phyloP scores from a whole-genome alignment of 1,140 invertebrate genomes.

The Zaprionus tsacasi region DNA sequence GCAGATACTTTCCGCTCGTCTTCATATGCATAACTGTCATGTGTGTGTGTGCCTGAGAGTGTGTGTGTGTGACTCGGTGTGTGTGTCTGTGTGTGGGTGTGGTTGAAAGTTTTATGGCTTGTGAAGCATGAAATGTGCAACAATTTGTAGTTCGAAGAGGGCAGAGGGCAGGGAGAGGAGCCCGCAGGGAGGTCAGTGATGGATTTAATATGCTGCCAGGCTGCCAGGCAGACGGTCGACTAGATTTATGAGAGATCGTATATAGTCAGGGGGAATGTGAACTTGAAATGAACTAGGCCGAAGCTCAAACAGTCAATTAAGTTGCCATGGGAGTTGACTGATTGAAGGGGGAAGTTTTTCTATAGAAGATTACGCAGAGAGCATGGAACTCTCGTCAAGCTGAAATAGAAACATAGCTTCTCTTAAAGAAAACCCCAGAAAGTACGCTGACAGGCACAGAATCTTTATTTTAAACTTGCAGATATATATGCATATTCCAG shows the following conservation, averaged over 20 bases:
- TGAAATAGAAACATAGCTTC: too few relatives aligned
- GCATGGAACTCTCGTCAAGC: too few relatives aligned
- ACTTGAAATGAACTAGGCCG: background rate
- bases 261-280: background rate
- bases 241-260: slow-evolving; percentile 6
- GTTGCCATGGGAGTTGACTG: background rate
- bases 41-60: background rate
- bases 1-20: slow-evolving; percentile 40
- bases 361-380: too few relatives aligned
- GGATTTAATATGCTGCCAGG: slow-evolving; percentile 29
- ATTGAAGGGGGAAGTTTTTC: background rate
- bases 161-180: background rate
- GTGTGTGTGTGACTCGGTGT: slow-evolving; percentile 8
- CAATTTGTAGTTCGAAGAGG: slow-evolving; percentile 56
- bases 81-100: background rate
- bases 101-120: slow-evolving; percentile 68
- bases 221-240: slow-evolving; percentile 16
- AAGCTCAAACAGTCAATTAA: background rate
- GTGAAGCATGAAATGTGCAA: slow-evolving; percentile 76
- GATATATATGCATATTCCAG: too few relatives aligned
- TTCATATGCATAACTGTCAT: slow-evolving; percentile 44
- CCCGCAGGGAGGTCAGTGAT: slow-evolving; percentile 13
- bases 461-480: background rate
- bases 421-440: too few relatives aligned
- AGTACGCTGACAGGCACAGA: too few relatives aligned